These are phyloP conservation scores for Phylloscopus trochiloides DNA, from an alignment of 2,113 vertebrate species.

Conservation along the genomic window DNA sequence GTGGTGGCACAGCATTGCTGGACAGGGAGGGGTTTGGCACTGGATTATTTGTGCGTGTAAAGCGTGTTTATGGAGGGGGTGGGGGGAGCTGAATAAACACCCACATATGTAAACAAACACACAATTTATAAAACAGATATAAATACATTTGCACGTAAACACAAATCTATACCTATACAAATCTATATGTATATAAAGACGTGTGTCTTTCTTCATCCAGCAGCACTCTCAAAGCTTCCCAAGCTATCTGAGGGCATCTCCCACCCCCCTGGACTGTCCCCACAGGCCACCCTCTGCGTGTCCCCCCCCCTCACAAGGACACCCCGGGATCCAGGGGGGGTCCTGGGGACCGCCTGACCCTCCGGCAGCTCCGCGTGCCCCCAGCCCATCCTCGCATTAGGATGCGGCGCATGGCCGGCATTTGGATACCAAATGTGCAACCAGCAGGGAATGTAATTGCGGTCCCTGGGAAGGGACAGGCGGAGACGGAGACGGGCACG, in stretches of 20 bases:
- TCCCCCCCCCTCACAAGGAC: neutral
- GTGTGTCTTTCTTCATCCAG: neutral
- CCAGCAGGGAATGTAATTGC: conserved; percentile 58
- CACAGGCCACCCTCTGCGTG: neutral
- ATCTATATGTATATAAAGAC: fast-evolving
- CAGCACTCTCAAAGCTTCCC: neutral
- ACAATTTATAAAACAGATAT: fast-evolving
- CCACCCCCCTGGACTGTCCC: neutral
- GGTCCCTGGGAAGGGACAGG: conserved; percentile 38
- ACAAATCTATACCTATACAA: neutral
- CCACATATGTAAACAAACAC: neutral
- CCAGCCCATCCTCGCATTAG: neutral
- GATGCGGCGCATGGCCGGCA: conserved; percentile 25
- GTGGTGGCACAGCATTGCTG: neutral
- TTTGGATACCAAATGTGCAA: conserved; percentile 50
- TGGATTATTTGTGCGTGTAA: fast-evolving
- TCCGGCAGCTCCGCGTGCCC: neutral
- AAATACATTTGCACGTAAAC: neutral
- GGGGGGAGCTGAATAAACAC: no score
- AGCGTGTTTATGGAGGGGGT: neutral
- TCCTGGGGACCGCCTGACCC: neutral
- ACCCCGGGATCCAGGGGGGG: fast-evolving
- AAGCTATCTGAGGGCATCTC: neutral
- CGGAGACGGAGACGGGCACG: neutral
- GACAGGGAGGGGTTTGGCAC: fast-evolving